Evolutionary conservation across 1,140 invertebrate species (phyloP), one percentile per base, ranked within the genome.

Genomic region (Drosophila jambulina): DNA sequence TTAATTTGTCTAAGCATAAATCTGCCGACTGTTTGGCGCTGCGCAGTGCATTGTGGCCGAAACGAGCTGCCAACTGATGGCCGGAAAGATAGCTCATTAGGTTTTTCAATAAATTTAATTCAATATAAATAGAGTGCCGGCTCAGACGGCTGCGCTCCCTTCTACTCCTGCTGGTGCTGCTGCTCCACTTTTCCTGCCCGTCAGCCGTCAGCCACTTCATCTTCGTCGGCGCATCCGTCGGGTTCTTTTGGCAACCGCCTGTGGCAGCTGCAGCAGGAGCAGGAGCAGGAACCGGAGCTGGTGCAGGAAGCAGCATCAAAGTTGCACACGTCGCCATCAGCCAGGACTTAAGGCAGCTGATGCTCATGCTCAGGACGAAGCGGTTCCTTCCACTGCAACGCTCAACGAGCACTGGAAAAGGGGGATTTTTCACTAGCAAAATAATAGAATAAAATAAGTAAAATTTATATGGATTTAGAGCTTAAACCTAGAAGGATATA

Each of bases 61-160:
- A 67, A 75, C 48, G 56, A 70, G 62, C 58, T 53, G 79, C 54
- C 61, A 64, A 83, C 68, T 84, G 71, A 76, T 72, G 82, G 62
- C 68, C 46, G 36, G 64, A 76, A 82, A 77, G 77, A 63, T 65
- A 78, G 65, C 84, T 87, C 85, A 88, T 87, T 88, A 88, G 76
- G 78, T 88, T 88, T 85, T 88, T 88, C 84, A 80, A 88, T 88
- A 87, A 87, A 88, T 87, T 88, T 88, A 87, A 84, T 87, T 84
- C 85, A 87, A 87, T 88, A 86, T 77, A 67, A 76, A 80, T 88
- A 74, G 71, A 88, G 71, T 88, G 83, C 69, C 38, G 49, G 29
- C 59, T 74, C 25, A 59, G 67, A 58, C 65, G 61, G 21, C 10
- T 21, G 21, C 23, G 10, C n/a, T 13, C 9, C 12, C 53, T 13